Evolutionary conservation across 1,140 invertebrate species (phyloP), one percentile per base, ranked within the genome.

Genomic region (Ruditapes philippinarum): DNA sequence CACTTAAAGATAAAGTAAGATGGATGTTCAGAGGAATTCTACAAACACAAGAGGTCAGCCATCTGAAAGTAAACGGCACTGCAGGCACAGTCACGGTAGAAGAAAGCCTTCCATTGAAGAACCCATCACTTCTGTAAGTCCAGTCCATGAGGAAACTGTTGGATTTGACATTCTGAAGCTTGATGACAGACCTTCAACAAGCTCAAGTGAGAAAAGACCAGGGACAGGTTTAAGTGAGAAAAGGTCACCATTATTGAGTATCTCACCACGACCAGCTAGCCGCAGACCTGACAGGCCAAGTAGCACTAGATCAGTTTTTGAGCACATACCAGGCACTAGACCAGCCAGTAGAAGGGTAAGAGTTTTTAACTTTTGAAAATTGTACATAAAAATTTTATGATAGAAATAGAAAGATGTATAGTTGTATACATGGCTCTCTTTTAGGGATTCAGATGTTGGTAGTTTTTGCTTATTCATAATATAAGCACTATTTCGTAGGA

Each of bases 321-420:
- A 89, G 42, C 79, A 89, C 68, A 74, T 89, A 31, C 87, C 79
- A 17, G 87, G 87, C 5, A 89, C 87, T 3, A 81, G 87, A 49
- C 87, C 87, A 22, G 79, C 87, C 42, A 89, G 87, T 28, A 76
- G 87, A 76, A 81, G 80, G 51, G 87, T 89, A 60, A 60, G 87
- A 17, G 17, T 57, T n/a, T 25, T 57, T n/a, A n/a, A n/a, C n/a
- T n/a, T n/a, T n/a, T n/a, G n/a, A n/a, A n/a, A n/a, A n/a, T n/a
- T n/a, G n/a, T n/a, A n/a, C n/a, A n/a, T n/a, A n/a, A n/a, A n/a
- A n/a, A n/a, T n/a, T n/a, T n/a, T n/a, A n/a, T n/a, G n/a, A n/a
- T n/a, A n/a, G n/a, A n/a, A n/a, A n/a, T n/a, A n/a, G n/a, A n/a
- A n/a, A n/a, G n/a, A n/a, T n/a, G n/a, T n/a, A n/a, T n/a, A n/a